phyloP scores from a whole-genome alignment of 2,797 vertebrate species.

The Balearica regulorum region DNA sequence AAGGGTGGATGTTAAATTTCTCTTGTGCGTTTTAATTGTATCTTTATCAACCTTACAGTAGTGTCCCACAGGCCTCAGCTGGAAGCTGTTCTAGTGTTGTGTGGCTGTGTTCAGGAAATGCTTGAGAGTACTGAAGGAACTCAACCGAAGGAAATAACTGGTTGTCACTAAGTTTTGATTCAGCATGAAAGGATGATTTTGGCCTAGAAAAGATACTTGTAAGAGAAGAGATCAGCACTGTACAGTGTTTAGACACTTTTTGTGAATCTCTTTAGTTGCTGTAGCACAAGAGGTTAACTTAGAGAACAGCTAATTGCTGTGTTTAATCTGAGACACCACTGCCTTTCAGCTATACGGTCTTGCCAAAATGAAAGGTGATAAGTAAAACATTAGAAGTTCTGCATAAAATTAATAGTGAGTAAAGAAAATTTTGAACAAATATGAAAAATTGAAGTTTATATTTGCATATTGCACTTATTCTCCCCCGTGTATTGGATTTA shows the following conservation, averaged over 20 bases:
- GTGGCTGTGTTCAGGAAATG: neutral
- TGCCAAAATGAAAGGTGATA: neutral
- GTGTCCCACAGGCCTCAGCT: neutral
- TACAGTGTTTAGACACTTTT: neutral
- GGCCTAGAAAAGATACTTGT: neutral
- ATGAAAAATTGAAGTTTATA: neutral
- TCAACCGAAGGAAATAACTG: neutral
- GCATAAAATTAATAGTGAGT: neutral
- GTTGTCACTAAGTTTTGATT: neutral
- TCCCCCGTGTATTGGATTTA: neutral
- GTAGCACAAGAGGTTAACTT: neutral
- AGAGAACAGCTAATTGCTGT: neutral
- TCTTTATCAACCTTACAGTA: neutral
- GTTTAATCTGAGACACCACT: neutral
- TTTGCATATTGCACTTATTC: neutral
- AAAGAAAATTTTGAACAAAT: neutral
- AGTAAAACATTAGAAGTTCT: neutral
- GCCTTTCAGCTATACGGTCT: neutral
- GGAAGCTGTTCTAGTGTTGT: neutral
- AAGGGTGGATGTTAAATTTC: neutral
- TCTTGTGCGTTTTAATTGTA: neutral
- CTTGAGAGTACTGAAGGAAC: neutral
- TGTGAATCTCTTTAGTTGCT: neutral
- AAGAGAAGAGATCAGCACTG: neutral
- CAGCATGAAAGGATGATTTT: neutral